These are phyloP conservation scores for Eueremaeus valkanovi DNA, from an alignment of 2,888 invertebrate species.

Conservation along the genomic window DNA sequence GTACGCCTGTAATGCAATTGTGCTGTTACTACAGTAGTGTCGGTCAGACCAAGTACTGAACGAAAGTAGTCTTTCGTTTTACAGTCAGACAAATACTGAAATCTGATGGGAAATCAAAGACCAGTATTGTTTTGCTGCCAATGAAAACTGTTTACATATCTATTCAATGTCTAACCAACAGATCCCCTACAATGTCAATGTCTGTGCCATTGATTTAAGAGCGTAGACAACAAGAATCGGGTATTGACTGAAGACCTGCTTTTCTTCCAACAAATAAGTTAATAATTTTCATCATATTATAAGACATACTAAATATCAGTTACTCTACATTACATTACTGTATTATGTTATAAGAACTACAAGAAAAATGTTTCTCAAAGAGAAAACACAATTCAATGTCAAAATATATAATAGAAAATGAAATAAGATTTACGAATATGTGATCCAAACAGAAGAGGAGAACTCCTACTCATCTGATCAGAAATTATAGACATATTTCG, in stretches of 20 bases:
- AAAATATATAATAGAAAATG: neutral
- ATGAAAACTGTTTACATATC: neutral
- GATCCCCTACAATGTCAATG: neutral
- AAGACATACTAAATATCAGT: neutral
- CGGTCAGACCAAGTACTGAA: neutral
- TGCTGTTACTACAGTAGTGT: no score
- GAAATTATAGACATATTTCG: slow-evolving; percentile 1
- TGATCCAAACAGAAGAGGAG: neutral
- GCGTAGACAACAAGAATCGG: neutral
- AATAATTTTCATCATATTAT: neutral
- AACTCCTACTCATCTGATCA: neutral
- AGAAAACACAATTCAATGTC: neutral
- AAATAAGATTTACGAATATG: neutral
- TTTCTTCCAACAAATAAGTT: neutral
- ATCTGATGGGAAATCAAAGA: slow-evolving; percentile 18
- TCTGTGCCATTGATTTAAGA: neutral
- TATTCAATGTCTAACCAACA: neutral
- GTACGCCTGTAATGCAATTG: slow-evolving; percentile 14
- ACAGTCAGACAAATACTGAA: neutral
- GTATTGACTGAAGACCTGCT: neutral
- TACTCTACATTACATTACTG: no score
- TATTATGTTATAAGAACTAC: no score
- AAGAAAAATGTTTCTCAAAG: neutral
- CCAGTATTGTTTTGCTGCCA: neutral
- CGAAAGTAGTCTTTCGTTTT: neutral